Evolutionary conservation across 1,140 invertebrate species (phyloP), one percentile per base, ranked within the genome.

Genomic region (Lethrus apterus): DNA sequence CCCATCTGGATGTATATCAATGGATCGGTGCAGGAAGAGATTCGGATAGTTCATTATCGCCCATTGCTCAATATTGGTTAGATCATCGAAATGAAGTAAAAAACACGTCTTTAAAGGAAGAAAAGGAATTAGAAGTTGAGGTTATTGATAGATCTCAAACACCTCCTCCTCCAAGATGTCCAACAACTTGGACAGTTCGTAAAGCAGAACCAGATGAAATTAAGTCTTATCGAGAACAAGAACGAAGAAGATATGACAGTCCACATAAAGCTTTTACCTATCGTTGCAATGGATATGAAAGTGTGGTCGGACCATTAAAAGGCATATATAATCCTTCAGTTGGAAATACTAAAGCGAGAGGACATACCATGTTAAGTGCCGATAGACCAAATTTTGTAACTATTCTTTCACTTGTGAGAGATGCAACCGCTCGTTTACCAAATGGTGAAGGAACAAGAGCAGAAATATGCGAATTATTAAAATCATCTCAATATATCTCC

Each of bases 11-110:
- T 61, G 75, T 81, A 44, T 96, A 93, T 68, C 88, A 93, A 54
- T 96, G 93, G 93, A 96, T 95, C 1, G 93, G 91, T 1, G 88
- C 88, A n/a, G 91, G 92, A 0, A 74, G 92, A 19, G 93, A 96
- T 64, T 84, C 86, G 1, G 92, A 96, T 71, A 76, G 79, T 8
- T 76, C 88, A 21, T 68, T 97, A 2, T 66, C 75, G 3, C 69
- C 79, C 4, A 65, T 95, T 13, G 93, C 84, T 60, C 74, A 79
- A 35, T 76, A 78, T 50, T 92, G 89, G 88, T 55, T 88, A 44
- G 72, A 81, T 32, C 74, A 76, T 41, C 73, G 74, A 51, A 74
- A 74, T 43, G 60, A 71, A 53, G 54, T 68, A 43, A 56, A 67
- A 45, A 57, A 51, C 45, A 43, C 52, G 26, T 49, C 64, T 34